phyloP scores from a whole-genome alignment of 2,113 vertebrate genomes.

The Neotoma lepida region DNA sequence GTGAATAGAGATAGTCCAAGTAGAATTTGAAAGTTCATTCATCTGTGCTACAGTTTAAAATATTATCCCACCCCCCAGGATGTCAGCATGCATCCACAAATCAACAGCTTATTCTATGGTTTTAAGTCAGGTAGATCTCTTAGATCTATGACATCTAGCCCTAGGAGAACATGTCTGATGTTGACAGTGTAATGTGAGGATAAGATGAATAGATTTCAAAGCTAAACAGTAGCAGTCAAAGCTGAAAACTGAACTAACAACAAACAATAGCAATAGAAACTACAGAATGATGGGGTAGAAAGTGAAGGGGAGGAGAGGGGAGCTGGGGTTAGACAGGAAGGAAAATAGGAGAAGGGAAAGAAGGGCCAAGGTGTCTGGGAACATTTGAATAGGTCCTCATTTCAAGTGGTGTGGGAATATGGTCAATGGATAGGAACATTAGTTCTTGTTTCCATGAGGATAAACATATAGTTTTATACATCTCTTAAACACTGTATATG shows the following conservation, averaged over 20 bases:
- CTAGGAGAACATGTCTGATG: neutral
- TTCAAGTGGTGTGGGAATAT: neutral
- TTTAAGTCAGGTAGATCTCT: neutral
- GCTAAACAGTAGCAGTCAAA: neutral
- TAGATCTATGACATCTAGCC: neutral
- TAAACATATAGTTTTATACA: neutral
- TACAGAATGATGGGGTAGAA: neutral
- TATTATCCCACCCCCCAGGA: neutral
- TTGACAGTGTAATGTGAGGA: neutral
- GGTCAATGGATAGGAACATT: neutral
- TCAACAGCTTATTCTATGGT: neutral
- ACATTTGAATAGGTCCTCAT: neutral
- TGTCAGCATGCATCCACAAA: neutral
- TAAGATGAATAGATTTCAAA: neutral
- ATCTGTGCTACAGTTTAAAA: neutral
- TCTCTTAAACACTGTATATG: neutral
- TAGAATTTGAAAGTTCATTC: neutral
- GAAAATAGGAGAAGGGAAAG: too few relatives aligned
- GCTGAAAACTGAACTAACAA: neutral
- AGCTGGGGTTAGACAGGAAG: neutral
- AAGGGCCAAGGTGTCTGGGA: neutral
- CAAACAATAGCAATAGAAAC: neutral
- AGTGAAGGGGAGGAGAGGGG: fast-evolving
- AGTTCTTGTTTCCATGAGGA: neutral
- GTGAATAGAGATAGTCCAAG: neutral